phyloP scores from a whole-genome alignment of 2,888 invertebrate species.

The Platycheirus albimanus region DNA sequence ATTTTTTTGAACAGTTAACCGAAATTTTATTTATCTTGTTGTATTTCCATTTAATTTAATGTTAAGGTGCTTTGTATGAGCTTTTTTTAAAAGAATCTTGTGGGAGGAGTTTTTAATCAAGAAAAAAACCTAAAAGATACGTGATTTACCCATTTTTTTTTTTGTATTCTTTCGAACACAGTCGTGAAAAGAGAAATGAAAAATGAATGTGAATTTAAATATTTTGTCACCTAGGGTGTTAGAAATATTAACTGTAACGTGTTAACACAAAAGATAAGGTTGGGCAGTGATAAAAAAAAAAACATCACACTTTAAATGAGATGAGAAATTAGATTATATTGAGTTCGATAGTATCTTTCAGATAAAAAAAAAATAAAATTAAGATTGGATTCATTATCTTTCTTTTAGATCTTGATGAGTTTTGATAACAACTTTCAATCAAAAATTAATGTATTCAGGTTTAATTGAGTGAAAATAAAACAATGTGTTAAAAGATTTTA shows the following conservation, averaged over 20 bases:
- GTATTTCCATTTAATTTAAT: too few relatives aligned
- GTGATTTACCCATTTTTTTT: conserved; percentile 4
- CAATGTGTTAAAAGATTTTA: too few relatives aligned
- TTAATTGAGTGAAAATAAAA: too few relatives aligned
- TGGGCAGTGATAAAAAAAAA: neutral
- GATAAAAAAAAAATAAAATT: too few relatives aligned
- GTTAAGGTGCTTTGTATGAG: neutral
- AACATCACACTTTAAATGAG: neutral
- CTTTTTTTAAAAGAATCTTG: neutral
- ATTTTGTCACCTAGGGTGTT: conserved; percentile 28
- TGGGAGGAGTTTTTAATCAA: conserved; percentile 35
- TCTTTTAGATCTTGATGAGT: neutral
- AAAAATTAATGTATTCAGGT: neutral
- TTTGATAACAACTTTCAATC: neutral
- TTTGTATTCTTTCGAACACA: neutral
- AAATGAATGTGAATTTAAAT: neutral
- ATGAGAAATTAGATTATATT: neutral
- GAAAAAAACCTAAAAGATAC: conserved; percentile 6
- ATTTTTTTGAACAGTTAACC: too few relatives aligned
- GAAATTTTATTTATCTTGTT: neutral
- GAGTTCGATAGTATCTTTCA: neutral
- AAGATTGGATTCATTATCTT: neutral
- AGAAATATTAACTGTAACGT: conserved; percentile 13
- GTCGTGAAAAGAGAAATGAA: neutral
- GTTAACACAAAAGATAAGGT: conserved; percentile 6